Conservation (phyloP, 2,888 invertebrate species). For the Plusia festucae region DNA sequence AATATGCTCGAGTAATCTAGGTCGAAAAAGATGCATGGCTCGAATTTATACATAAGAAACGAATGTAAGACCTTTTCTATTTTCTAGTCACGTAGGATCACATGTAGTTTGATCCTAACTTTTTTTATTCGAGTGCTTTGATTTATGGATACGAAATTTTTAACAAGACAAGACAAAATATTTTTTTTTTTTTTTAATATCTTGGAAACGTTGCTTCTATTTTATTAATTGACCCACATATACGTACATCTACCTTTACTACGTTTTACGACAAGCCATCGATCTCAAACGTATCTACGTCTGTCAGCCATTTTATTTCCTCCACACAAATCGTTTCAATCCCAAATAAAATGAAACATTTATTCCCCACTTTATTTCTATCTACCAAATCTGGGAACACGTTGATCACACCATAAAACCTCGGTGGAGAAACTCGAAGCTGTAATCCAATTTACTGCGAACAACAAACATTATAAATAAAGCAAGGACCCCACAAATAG, state of each 20-base stretch:
- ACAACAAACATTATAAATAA: slow-evolving; percentile 64
- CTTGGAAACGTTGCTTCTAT: not conserved
- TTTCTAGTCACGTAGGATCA: not conserved
- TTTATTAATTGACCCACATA: slow-evolving; percentile 8
- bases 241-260: slow-evolving; percentile 13
- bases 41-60: slow-evolving; percentile 19
- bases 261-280: slow-evolving; percentile 43
- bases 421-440: slow-evolving; percentile 47
- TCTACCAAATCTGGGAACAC: slow-evolving; percentile 58
- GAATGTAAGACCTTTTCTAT: slow-evolving; percentile 9
- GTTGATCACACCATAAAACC: slow-evolving; percentile 61
- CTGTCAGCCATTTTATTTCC: slow-evolving; percentile 36
- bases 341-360: slow-evolving; percentile 59
- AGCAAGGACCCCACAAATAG: slow-evolving; percentile 58
- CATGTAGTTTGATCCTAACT: not conserved
- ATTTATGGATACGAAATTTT: not conserved
- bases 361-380: slow-evolving; percentile 55
- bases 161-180: not conserved
- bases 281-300: slow-evolving; percentile 39
- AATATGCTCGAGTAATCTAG: slow-evolving; percentile 51
- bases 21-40: slow-evolving; percentile 39
- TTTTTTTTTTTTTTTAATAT: not conserved
- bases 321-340: slow-evolving; percentile 48
- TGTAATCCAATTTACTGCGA: slow-evolving; percentile 63
- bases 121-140: not conserved